phyloP scores from a whole-genome alignment of 2,113 vertebrate genomes.

The Rattus rattus region DNA sequence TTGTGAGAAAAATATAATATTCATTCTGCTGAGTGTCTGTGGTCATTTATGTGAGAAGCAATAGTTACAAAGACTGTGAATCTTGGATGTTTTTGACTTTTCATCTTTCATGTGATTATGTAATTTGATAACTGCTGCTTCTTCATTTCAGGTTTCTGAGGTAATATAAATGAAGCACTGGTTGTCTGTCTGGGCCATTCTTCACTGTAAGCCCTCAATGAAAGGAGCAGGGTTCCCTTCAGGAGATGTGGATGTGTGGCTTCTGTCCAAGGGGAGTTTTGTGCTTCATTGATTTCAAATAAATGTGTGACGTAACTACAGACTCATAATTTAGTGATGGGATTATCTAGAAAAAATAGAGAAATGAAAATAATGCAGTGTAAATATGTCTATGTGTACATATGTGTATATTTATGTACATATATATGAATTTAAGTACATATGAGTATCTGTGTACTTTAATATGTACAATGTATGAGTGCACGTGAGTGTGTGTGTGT shows the following conservation, averaged over 20 bases:
- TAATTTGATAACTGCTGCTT: background rate
- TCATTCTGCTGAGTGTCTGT: background rate
- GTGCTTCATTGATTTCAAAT: slow-evolving; percentile 39
- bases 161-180: background rate
- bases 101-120: background rate
- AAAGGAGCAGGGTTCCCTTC: background rate
- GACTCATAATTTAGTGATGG: background rate
- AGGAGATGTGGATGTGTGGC: background rate
- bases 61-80: background rate
- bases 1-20: slow-evolving; percentile 17
- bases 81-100: slow-evolving; percentile 7
- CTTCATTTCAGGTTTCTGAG: background rate
- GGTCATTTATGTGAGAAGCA: background rate
- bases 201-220: background rate
- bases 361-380: background rate
- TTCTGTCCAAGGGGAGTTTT: slow-evolving; percentile 14
- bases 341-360: background rate
- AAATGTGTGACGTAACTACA: slow-evolving; percentile 37
- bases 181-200: background rate
- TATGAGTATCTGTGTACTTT: background rate
- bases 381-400: background rate
- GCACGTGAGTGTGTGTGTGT: no score
- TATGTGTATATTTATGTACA: background rate
- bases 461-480: background rate
- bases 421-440: background rate